A percentile compares a stretch with the other conserved stretches of the same genome.
Evolutionary conservation across 2,888 invertebrate species (phyloP).

Genomic region (Amphimallon solstitiale): DNA sequence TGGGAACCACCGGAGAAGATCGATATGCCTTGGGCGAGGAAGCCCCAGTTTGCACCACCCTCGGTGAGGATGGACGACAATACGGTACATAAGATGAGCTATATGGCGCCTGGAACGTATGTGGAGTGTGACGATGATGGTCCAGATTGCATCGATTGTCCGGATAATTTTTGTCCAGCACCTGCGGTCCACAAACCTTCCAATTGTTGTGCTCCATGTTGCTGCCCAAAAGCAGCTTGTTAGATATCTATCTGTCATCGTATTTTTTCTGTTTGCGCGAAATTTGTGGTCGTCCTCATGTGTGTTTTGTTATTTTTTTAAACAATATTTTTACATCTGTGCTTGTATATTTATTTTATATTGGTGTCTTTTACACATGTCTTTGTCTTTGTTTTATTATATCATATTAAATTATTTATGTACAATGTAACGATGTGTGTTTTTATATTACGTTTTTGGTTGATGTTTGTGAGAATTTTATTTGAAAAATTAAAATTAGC

Average conservation of each 20-base stretch:
- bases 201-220: conserved; percentile 56
- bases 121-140: conserved; percentile 68
- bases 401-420: conserved; percentile 23
- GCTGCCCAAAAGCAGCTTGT: conserved; percentile 61
- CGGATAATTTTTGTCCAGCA: conserved; percentile 52
- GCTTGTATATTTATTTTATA: conserved; percentile 12
- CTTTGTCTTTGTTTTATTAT: conserved; percentile 5
- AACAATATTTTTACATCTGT: conserved; percentile 2
- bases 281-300: conserved; percentile 23
- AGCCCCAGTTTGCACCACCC: conserved; percentile 61
- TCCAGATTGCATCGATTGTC: conserved; percentile 64
- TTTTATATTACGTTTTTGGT: too few species aligned
- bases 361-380: conserved; percentile 13
- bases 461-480: too few species aligned
- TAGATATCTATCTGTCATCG: conserved; percentile 40
- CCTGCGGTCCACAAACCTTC: conserved; percentile 43
- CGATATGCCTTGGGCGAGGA: conserved; percentile 63
- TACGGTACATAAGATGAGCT: conserved; percentile 72
- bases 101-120: conserved; percentile 70
- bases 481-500: too few species aligned
- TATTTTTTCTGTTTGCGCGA: not conserved
- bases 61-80: conserved; percentile 65
- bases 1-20: conserved; percentile 59
- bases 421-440: not conserved
- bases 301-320: conserved; percentile 11